phyloP scores from a whole-genome alignment of 2,113 vertebrate species.

The Anseranas semipalmata region DNA sequence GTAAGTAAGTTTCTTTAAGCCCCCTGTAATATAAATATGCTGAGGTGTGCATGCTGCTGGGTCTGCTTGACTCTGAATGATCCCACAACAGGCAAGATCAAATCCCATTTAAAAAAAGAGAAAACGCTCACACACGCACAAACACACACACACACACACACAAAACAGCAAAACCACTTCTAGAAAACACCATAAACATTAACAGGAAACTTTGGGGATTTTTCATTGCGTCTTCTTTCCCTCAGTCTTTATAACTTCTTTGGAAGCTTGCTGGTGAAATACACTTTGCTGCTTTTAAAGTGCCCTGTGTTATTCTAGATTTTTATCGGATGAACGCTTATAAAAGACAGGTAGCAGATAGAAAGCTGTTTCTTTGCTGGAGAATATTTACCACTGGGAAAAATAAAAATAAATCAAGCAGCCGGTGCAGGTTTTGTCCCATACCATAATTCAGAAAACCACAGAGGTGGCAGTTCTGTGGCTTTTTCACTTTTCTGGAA shows the following conservation, averaged over 20 bases:
- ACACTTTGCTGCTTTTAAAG: not conserved
- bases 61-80: not conserved
- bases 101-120: not conserved
- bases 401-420: not conserved
- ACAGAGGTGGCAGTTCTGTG: not conserved
- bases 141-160: not conserved
- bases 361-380: not conserved
- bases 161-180: not conserved
- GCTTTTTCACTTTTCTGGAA: not conserved
- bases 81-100: not conserved
- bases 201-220: not conserved
- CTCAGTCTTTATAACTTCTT: not conserved
- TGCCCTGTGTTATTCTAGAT: rapidly evolving
- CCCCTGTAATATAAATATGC: constrained; percentile 7
- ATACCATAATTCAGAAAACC: not conserved
- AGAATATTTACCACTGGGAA: not conserved
- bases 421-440: not conserved
- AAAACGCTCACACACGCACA: too few species aligned
- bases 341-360: not conserved
- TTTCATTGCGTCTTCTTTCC: not conserved
- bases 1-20: not conserved
- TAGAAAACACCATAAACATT: not conserved
- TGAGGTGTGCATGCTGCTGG: not conserved
- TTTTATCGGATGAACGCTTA: not conserved
- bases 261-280: not conserved